These are phyloP conservation scores for Cossypha caffra DNA, from an alignment of 2,797 vertebrate genomes.

Conservation along the genomic window DNA sequence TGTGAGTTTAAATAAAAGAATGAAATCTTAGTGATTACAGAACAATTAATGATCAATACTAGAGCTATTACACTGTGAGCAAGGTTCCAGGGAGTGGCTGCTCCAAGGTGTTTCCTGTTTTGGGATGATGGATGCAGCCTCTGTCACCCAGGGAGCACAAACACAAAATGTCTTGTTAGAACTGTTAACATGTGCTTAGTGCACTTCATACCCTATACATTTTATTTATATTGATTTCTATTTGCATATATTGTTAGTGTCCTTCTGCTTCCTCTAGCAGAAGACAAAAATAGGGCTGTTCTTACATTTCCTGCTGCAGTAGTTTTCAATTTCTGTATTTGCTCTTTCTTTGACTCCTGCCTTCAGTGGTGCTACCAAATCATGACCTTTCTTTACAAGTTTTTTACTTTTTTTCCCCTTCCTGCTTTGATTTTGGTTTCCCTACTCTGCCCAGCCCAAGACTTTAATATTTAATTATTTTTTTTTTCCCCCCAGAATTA, in stretches of 20 bases:
- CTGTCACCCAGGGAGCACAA: background rate
- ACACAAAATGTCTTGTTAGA: background rate
- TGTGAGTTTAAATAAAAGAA: background rate
- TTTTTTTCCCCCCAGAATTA: constrained; percentile 89
- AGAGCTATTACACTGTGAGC: background rate
- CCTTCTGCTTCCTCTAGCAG: background rate
- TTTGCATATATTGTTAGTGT: background rate
- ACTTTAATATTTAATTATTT: fast-evolving
- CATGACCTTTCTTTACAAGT: background rate
- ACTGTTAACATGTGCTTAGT: background rate
- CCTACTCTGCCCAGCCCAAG: background rate
- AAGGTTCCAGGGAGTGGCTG: background rate
- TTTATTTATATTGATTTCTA: background rate
- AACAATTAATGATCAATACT: background rate
- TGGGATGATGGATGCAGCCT: background rate
- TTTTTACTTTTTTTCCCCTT: background rate
- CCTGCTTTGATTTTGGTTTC: background rate
- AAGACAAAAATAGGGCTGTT: background rate
- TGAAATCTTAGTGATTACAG: background rate
- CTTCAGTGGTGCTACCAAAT: background rate
- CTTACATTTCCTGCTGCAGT: background rate
- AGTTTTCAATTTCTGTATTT: background rate
- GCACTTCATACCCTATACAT: too few relatives aligned
- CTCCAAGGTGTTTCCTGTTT: background rate
- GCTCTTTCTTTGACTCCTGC: background rate